phyloP scores from a whole-genome alignment of 2,797 vertebrate genomes.

The Rhynchotus rufescens region DNA sequence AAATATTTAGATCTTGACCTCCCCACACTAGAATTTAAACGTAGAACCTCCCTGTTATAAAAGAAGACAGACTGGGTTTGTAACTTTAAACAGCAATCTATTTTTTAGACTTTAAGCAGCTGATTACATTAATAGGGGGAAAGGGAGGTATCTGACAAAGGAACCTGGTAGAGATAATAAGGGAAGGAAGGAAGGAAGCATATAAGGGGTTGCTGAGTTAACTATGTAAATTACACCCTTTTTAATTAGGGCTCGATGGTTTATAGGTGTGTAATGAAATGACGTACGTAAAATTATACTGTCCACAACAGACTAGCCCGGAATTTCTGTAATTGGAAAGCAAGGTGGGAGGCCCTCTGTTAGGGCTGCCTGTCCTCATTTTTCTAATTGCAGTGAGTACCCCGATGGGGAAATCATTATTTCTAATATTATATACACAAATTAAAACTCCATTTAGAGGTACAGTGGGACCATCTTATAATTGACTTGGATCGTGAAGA shows the following conservation, averaged over 20 bases:
- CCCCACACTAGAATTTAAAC: background rate
- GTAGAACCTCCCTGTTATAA: background rate
- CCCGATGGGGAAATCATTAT: conserved; percentile 64
- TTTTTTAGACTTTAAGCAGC: background rate
- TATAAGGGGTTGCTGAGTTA: background rate
- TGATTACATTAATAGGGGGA: background rate
- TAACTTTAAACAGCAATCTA: background rate
- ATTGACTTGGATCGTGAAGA: conserved; percentile 74
- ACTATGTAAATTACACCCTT: background rate
- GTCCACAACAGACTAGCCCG: conserved; percentile 4
- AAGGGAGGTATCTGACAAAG: background rate
- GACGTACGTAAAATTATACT: conserved; percentile 22
- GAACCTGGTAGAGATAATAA: background rate
- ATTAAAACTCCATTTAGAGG: conserved; percentile 79
- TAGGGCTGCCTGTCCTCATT: conserved; percentile 69
- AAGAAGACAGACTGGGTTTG: background rate
- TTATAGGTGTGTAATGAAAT: conserved; percentile 13
- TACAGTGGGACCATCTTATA: conserved; percentile 68
- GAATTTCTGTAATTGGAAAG: conserved; percentile 29
- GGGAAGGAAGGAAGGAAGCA: background rate
- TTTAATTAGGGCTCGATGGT: conserved; percentile 32
- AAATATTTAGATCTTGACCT: background rate
- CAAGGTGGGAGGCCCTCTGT: conserved; percentile 34
- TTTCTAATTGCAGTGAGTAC: conserved; percentile 71
- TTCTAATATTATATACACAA: conserved; percentile 76